Base-by-base conservation (phyloP, 2,888 invertebrate species). In the Pseudoips prasinana region DNA sequence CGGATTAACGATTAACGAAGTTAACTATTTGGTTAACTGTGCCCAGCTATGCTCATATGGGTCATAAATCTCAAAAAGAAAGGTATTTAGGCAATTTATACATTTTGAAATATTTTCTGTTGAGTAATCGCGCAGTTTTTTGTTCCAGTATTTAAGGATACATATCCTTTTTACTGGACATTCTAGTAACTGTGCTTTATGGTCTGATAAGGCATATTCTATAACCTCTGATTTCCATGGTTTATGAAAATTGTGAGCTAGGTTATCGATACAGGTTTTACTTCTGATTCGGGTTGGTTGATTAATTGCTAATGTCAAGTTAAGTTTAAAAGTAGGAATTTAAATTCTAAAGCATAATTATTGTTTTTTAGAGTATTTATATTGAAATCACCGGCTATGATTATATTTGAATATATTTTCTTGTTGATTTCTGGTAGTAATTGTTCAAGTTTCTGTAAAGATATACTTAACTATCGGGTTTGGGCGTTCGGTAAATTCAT, bases 131-230 rank as follows among this genome's bases (percentile, higher is more conserved):
- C 26, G 19, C 5, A 7, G n/a, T 27, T 18, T 8, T 7, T 18
- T 7, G 5, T 8, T n/a, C 26, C 26, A 27, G 7, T 8, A 9
- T 2, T 6, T 10, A 7, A 27, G 6, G 0, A 8, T 8, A 27
- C 7, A 18, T 1, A 3, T 1, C 14, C 9, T 22, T 6, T 22
- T 22, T 8, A 14, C 10, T 1, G 11, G 22, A 8, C 7, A 11
- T 9, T 8, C 11, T 2, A 29, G 7, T 22, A 29, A 8, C 17
- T 29, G 29, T 2, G 22, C 22, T 1, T 22, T 29, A 10, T 29
- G 29, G 8, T 29, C 29, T n/a, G 29, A 29, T 9, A 29, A 8
- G 8, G 22, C 29, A 0, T 22, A 14, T 11, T 29, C 29, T 9
- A 29, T 8, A 3, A 29, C 10, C 0, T 23, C 22, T 9, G 8